phyloP scores from a whole-genome alignment of 1,140 invertebrate species.

The Glossosoma conforme region DNA sequence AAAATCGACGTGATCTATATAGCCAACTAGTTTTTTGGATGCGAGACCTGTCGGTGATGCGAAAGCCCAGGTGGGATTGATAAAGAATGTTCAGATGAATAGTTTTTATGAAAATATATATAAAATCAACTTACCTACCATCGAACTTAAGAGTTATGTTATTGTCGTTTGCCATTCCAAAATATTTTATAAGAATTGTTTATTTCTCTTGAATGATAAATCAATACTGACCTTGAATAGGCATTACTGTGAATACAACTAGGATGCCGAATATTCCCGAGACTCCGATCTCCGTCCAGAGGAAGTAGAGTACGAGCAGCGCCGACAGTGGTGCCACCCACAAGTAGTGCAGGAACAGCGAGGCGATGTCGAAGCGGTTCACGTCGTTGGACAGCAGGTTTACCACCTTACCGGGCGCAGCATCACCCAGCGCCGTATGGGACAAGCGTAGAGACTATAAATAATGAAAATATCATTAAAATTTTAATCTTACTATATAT shows the following conservation, averaged over 20 bases:
- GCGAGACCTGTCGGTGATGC: no score
- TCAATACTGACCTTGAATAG: conserved; percentile 66
- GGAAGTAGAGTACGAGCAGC: conserved; percentile 56
- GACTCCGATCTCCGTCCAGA: conserved; percentile 60
- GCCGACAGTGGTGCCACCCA: conserved; percentile 63
- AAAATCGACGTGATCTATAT: no score
- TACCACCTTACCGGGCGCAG: conserved; percentile 78
- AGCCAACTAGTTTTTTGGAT: no score
- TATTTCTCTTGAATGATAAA: no score
- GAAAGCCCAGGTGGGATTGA: no score
- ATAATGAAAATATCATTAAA: conserved; percentile 1
- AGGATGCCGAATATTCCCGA: conserved; percentile 64
- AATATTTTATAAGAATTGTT: no score
- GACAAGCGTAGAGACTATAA: conserved; percentile 55
- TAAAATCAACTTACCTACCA: no score
- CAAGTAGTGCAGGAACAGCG: conserved; percentile 56
- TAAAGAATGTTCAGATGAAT: no score
- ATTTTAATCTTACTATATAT: neutral
- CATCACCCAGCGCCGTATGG: conserved; percentile 63
- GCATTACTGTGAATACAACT: conserved; percentile 65
- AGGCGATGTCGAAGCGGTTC: conserved; percentile 58
- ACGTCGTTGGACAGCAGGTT: conserved; percentile 80
- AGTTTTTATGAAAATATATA: no score
- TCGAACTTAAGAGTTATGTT: no score
- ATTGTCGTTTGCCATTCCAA: no score